Base-by-base conservation (phyloP, 2,113 vertebrate genomes). In the Brienomyrus longianalis region DNA sequence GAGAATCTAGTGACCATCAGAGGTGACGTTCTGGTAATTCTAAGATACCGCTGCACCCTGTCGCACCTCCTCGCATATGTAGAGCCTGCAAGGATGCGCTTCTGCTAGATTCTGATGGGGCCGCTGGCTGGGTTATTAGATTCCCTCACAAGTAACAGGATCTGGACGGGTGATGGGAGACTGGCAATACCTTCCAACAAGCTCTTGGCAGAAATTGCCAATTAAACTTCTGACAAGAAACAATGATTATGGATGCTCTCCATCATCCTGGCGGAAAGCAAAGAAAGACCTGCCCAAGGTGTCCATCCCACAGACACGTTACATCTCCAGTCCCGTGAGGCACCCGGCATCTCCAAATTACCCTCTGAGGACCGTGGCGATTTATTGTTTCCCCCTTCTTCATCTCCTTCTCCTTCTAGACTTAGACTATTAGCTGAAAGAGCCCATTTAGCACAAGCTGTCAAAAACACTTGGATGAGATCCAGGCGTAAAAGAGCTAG, bases 151-250 rank as follows among this genome's bases (percentile, higher is more conserved):
- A 50, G 27, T 86, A 89, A 83, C n/a, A 21, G 74, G 70, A 83
- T 52, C 27, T 8, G 70, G 70, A 89, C 10, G 50, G 70, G 50
- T 83, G 74, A 23, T 35, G 31, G 47, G 88, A 83, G 70, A 80
- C 88, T 83, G 88, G 88, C 88, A 31, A 50, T 62, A 50, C 88
- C n/a, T 89, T 35, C 23, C 39, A 89, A 51, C 47, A 66, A 43
- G 48, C 70, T 51, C 45, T 83, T 74, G 23, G 62, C 39, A 89
- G 66, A 74, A 62, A 89, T 89, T 39, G 45, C 45, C 88, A 89
- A 89, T 89, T 62, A 80, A 52, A 89, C 80, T 85, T 89, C 45
- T 83, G 51, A 89, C 47, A 85, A 35, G 77, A 45, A 59, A 88
- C 85, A 77, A 84, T n/a, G 47, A 54, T 83, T 52, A 21, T 27